Percentiles rank a stretch among this genome's conserved stretches.
Evolutionary conservation across 2,797 vertebrate species (phyloP).

Genomic region (Gobio occitaniae): DNA sequence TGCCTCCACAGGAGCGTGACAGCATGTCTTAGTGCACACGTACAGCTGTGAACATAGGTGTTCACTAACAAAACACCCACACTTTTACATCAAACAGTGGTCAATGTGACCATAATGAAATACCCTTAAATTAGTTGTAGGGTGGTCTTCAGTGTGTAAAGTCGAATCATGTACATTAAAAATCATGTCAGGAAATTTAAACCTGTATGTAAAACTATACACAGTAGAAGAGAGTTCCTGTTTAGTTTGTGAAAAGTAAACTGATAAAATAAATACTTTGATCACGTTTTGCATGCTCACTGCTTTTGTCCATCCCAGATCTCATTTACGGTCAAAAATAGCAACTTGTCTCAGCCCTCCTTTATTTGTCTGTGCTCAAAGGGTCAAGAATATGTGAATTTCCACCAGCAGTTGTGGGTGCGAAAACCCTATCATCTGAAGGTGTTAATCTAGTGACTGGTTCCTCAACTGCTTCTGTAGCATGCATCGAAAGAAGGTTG

Average conservation of each 20-base stretch:
- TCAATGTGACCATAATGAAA: conserved; percentile 22
- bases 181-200: background rate
- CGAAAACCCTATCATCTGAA: conserved; percentile 34
- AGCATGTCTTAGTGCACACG: conserved; percentile 9
- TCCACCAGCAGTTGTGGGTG: conserved; percentile 34
- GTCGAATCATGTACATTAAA: background rate
- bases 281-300: background rate
- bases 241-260: conserved; percentile 26
- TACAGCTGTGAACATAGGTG: conserved; percentile 39
- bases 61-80: conserved; percentile 30
- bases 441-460: conserved; percentile 31
- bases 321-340: background rate
- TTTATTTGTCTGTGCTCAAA: conserved; percentile 21
- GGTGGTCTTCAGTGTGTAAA: background rate
- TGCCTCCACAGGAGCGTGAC: conserved; percentile 33
- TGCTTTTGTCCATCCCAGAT: background rate
- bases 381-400: conserved; percentile 41
- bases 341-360: background rate
- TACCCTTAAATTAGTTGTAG: background rate
- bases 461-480: conserved; percentile 35
- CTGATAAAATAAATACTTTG: background rate
- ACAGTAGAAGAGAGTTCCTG: background rate
- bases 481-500: conserved; percentile 3
- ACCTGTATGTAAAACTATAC: background rate
- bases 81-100: conserved; percentile 14